Base-by-base conservation (phyloP, 2,113 vertebrate genomes). In the Alectura lathami region DNA sequence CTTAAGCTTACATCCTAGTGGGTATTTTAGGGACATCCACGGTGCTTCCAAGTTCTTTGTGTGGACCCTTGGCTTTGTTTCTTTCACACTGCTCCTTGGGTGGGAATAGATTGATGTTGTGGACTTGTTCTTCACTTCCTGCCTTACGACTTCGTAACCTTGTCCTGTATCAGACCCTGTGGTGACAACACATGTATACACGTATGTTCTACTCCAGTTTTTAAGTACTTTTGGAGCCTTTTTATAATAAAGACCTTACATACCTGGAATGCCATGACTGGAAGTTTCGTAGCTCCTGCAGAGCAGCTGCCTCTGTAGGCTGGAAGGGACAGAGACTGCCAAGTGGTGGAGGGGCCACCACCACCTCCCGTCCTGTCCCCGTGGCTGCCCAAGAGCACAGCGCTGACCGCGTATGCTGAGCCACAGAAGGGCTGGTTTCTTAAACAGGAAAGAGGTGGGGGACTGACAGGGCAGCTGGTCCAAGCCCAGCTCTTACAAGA, bases 111-210 rank as follows among this genome's bases (percentile, higher is more conserved):
- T 5, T 1, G 2, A 12, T 38, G 43, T 21, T 24, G 57, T n/a
- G 57, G n/a, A 16, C 57, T 34, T 9, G 5, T 63, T 70, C 51
- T 83, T 57, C 15, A 4, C 18, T 22, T 78, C 70, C 26, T n/a
- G 0, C 40, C 74, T 38, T 36, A 3, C 0, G 24, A 48, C 27
- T 27, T 78, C 24, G 32, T 32, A 15, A 15, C 15, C 2, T 36
- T 66, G n/a, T 47, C 56, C 38, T 80, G n/a, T 13, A 3, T 0
- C 2, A 30, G n/a, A 20, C 30, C 30, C 43, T 18, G 8, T 20
- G 67, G n/a, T 66, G 40, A 43, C 50, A 43, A 3, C 32, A 3
- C 51, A 27, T 2, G 0, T 13, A 4, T 23, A 3, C 1, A 0
- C n/a, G 4, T 7, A 36, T 1, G 2, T 29, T 67, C 54, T 54